A percentile compares a stretch with the other conserved stretches of the same genome.
Evolutionary conservation across 2,797 vertebrate genomes (phyloP).

Genomic region (Gymnothorax javanicus): DNA sequence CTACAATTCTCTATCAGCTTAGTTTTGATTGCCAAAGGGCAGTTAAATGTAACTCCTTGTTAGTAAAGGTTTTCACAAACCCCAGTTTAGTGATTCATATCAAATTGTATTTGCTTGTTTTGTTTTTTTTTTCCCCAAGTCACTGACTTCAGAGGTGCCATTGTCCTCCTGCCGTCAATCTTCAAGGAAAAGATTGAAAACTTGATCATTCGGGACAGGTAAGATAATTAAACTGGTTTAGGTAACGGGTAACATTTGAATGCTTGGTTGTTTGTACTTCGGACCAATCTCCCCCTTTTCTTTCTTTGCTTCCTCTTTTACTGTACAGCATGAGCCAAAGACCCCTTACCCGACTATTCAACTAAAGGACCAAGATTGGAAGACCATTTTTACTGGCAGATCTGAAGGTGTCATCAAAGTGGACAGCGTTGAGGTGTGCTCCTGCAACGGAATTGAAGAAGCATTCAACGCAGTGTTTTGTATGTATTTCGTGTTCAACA

Average conservation of each 20-base stretch:
- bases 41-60: too few relatives aligned
- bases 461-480: background rate
- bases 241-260: too few relatives aligned
- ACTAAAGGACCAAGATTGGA: constrained; percentile 8
- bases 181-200: constrained; percentile 7
- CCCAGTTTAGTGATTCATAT: too few relatives aligned
- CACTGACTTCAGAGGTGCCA: background rate
- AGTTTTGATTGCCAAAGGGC: too few relatives aligned
- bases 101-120: background rate
- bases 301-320: background rate
- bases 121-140: too few relatives aligned
- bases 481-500: constrained; percentile 14
- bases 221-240: too few relatives aligned
- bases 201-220: too few relatives aligned
- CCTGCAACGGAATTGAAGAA: background rate
- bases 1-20: too few relatives aligned
- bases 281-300: background rate
- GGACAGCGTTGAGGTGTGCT: constrained; percentile 17
- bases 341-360: background rate
- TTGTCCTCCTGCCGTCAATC: constrained; percentile 9
- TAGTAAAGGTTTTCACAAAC: too few relatives aligned
- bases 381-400: background rate
- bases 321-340: background rate
- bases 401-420: background rate
- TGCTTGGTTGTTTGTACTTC: background rate